Base-by-base conservation (phyloP, 2,888 invertebrate species). In the Octodonta nipae region DNA sequence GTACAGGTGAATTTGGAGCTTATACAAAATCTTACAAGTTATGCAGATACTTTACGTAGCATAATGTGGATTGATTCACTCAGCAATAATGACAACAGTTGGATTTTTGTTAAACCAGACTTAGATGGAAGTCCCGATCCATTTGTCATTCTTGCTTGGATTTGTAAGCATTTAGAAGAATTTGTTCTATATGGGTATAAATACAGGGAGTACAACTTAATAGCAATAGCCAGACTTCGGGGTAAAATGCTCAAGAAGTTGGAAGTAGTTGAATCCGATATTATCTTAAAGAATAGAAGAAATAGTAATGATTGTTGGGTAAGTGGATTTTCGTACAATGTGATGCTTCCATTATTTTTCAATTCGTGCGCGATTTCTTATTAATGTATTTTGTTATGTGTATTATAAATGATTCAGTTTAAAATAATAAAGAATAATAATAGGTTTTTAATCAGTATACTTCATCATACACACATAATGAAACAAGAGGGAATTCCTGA, bases 101-200 rank as follows among this genome's bases (percentile, higher is more conserved):
- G 47, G 47, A 35, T 43, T 13, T 47, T 54, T 28, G 35, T 40
- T 6, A 44, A 46, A 29, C 52, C 41, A 51, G 63, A 43, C 14
- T 47, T 49, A 16, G 41, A 39, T 20, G 41, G 41, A 8, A 44
- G 41, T 30, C 65, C 65, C 26, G 74, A 78, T 55, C 74, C 75
- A 1, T 61, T 78, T 38, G 69, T 78, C 20, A 68, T 78, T 61
- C 59, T 74, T 40, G 73, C 77, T 5, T 78, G 78, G 78, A 63
- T 68, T 41, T 78, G 77, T 52, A 61, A 60, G 15, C 63, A 67
- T 32, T 62, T 78, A 13, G 60, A 65, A 39, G 70, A 73, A 49
- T 58, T 78, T 32, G 68, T 74, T 26, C 50, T 73, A 20, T 52
- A 50, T 16, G 55, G 77, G 20, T 73, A 75, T 51, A 69, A 71